phyloP scores from a whole-genome alignment of 2,113 vertebrate genomes.

The Corythornis madagascariensis region DNA sequence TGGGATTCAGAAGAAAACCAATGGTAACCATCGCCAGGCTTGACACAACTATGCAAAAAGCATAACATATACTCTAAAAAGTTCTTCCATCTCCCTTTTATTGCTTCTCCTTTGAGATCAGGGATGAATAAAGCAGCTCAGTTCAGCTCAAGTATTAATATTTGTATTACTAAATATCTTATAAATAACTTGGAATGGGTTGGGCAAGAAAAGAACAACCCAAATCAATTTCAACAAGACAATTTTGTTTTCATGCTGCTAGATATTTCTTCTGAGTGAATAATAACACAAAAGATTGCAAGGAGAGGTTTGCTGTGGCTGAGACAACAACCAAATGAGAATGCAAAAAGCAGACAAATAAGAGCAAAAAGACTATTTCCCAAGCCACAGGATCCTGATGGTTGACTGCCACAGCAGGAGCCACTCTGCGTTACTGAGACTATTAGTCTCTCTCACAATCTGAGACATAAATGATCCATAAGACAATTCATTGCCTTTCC shows the following conservation, averaged over 20 bases:
- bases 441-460: background rate
- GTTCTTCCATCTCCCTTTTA: background rate
- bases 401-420: slow-evolving; percentile 19
- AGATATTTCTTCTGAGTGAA: background rate
- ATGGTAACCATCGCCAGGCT: background rate
- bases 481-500: background rate
- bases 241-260: background rate
- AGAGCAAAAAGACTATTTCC: background rate
- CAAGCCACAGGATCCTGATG: background rate
- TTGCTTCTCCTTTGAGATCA: background rate
- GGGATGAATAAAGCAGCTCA: background rate
- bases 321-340: background rate
- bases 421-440: background rate
- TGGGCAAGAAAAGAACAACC: background rate
- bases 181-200: background rate
- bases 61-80: fast-evolving
- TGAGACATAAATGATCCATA: slow-evolving; percentile 13
- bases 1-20: background rate
- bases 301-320: background rate
- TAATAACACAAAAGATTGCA: background rate
- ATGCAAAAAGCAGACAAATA: background rate
- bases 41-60: background rate
- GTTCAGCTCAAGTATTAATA: background rate
- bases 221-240: background rate
- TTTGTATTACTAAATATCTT: background rate